Conservation (phyloP, 2,888 invertebrate genomes). For the Dusona sp. region DNA sequence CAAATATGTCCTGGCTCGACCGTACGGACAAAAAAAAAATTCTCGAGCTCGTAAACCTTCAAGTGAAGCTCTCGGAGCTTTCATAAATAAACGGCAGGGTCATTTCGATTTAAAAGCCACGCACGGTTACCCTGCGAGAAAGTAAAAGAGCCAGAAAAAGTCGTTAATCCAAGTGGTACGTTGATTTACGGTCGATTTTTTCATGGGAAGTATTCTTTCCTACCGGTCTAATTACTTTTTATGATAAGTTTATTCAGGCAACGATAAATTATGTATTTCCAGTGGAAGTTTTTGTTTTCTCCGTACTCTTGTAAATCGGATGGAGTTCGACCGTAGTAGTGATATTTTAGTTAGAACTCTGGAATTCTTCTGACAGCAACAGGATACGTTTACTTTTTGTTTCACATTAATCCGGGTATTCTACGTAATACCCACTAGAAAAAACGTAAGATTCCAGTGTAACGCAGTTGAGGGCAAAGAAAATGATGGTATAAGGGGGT, state of each 20-base stretch:
- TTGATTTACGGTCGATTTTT: conserved; percentile 69
- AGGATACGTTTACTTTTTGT: conserved; percentile 24
- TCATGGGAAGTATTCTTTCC: conserved; percentile 25
- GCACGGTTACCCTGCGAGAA: conserved; percentile 5
- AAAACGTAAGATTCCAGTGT: conserved; percentile 24
- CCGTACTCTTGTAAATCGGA: neutral
- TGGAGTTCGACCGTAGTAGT: neutral
- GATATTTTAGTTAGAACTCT: neutral
- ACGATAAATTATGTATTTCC: neutral
- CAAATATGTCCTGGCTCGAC: neutral
- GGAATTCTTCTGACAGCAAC: neutral
- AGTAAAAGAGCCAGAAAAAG: conserved; percentile 6
- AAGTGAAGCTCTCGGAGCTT: conserved; percentile 56
- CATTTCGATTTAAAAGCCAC: conserved; percentile 38
- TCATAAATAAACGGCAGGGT: conserved; percentile 62
- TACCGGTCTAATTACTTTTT: conserved; percentile 5
- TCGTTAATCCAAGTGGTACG: conserved; percentile 67
- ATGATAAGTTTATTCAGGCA: neutral
- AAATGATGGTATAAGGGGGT: conserved; percentile 17
- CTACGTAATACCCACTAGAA: neutral
- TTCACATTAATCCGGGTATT: neutral
- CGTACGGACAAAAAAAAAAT: conserved; percentile 64
- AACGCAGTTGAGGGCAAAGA: neutral
- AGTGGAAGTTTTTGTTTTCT: neutral
- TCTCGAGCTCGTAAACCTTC: conserved; percentile 47